Evolutionary conservation across 2,888 invertebrate species (phyloP).

Genomic region (Dynastes tityus): DNA sequence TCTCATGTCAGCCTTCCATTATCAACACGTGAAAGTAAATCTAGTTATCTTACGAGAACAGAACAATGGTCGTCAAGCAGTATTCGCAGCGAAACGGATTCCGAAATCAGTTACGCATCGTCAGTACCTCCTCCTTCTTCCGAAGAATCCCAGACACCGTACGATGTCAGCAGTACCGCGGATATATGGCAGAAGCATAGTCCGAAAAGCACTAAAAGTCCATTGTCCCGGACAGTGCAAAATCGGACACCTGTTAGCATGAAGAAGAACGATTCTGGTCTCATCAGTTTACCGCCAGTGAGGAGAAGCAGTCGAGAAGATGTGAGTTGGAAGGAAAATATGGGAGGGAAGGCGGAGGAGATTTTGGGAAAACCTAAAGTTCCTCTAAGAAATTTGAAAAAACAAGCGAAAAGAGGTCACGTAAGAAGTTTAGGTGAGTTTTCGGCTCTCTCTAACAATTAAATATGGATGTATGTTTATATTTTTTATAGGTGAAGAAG

Average conservation of each 20-base stretch:
- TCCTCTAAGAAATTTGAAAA: constrained; percentile 63
- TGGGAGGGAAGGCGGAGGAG: constrained; percentile 67
- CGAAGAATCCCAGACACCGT: constrained; percentile 55
- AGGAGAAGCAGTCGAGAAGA: constrained; percentile 60
- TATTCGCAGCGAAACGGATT: constrained; percentile 67
- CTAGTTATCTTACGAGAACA: constrained; percentile 56
- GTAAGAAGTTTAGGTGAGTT: constrained; percentile 66
- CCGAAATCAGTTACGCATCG: constrained; percentile 63
- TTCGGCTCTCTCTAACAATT: background rate
- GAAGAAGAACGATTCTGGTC: constrained; percentile 59
- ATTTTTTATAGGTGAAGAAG: constrained; percentile 70
- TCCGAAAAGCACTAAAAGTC: constrained; percentile 35
- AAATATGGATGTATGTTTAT: background rate
- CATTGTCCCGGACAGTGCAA: constrained; percentile 32
- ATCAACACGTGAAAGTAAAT: constrained; percentile 18
- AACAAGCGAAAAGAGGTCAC: constrained; percentile 61
- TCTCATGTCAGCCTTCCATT: constrained; percentile 27
- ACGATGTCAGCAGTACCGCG: constrained; percentile 56
- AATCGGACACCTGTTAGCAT: constrained; percentile 53
- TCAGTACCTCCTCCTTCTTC: constrained; percentile 67
- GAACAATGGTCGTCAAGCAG: constrained; percentile 68
- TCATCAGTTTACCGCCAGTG: constrained; percentile 74
- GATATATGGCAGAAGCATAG: constrained; percentile 48
- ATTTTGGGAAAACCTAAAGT: constrained; percentile 68
- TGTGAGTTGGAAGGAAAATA: constrained; percentile 58